A percentile compares a stretch with the other conserved stretches of the same genome.
Conservation (phyloP, 2,888 invertebrate genomes). For the Eupithecia exiguata region DNA sequence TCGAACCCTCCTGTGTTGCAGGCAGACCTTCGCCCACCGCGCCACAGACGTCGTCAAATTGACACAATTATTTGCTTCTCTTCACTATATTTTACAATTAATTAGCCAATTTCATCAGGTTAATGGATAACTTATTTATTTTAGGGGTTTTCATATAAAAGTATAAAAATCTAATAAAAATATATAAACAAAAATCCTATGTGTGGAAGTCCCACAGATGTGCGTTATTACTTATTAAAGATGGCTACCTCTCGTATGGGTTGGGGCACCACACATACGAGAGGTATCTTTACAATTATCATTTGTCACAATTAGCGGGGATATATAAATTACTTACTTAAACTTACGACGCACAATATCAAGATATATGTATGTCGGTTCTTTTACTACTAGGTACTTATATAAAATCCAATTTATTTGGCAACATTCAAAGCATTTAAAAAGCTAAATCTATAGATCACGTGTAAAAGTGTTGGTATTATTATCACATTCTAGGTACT, state of each 20-base stretch:
- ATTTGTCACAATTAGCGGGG: not conserved
- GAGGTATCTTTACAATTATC: not conserved
- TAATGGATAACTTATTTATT: too few species aligned
- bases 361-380: not conserved
- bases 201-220: too few species aligned
- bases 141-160: too few species aligned
- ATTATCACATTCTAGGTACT: not conserved
- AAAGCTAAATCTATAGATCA: not conserved
- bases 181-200: too few species aligned
- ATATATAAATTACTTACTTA: not conserved
- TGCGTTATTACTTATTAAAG: too few species aligned
- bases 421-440: not conserved
- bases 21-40: too few species aligned
- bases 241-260: too few species aligned
- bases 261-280: too few species aligned
- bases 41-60: too few species aligned
- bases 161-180: too few species aligned
- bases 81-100: not conserved
- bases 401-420: not conserved
- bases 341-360: not conserved
- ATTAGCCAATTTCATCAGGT: too few species aligned
- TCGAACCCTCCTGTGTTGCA: too few species aligned
- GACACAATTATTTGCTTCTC: not conserved
- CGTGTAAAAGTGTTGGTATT: not conserved
- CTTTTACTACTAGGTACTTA: not conserved